Evolutionary conservation across 2,113 vertebrate genomes (phyloP).

Genomic region (Pagrus major): DNA sequence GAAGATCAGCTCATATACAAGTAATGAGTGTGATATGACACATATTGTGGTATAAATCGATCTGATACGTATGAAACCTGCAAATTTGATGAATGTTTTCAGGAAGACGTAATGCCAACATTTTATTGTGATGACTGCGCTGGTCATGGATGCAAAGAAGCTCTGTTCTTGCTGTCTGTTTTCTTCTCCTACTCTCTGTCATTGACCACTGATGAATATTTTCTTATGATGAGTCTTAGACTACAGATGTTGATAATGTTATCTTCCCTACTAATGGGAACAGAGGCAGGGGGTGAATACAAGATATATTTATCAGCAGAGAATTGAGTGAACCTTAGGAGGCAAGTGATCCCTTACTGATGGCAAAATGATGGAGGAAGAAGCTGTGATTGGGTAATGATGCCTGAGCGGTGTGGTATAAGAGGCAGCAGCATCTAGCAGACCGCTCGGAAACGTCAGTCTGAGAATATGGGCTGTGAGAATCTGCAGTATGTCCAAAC

Average conservation of each 20-base stretch:
- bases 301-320: slow-evolving; percentile 45
- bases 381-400: slow-evolving; percentile 71
- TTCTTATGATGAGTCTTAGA: slow-evolving; percentile 26
- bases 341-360: slow-evolving; percentile 56
- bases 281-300: slow-evolving; percentile 42
- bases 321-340: slow-evolving; percentile 44
- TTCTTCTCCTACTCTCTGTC: background rate
- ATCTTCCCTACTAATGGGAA: slow-evolving; percentile 43
- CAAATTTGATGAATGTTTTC: too few relatives aligned
- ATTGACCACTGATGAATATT: slow-evolving; percentile 33
- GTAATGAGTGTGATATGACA: too few relatives aligned
- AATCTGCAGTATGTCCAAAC: slow-evolving; percentile 82
- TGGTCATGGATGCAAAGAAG: slow-evolving; percentile 15
- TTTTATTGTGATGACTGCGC: too few relatives aligned
- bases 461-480: slow-evolving; percentile 68
- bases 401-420: slow-evolving; percentile 47
- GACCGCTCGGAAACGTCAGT: slow-evolving; percentile 59
- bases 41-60: too few relatives aligned
- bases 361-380: slow-evolving; percentile 62
- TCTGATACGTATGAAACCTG: too few relatives aligned
- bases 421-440: slow-evolving; percentile 49
- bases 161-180: slow-evolving; percentile 18
- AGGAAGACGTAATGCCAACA: too few relatives aligned
- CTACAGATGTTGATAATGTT: slow-evolving; percentile 41
- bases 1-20: too few relatives aligned